Evolutionary conservation across 2,888 invertebrate species (phyloP), one percentile per base, ranked within the genome.

Genomic region (Keiferia lycopersicella): DNA sequence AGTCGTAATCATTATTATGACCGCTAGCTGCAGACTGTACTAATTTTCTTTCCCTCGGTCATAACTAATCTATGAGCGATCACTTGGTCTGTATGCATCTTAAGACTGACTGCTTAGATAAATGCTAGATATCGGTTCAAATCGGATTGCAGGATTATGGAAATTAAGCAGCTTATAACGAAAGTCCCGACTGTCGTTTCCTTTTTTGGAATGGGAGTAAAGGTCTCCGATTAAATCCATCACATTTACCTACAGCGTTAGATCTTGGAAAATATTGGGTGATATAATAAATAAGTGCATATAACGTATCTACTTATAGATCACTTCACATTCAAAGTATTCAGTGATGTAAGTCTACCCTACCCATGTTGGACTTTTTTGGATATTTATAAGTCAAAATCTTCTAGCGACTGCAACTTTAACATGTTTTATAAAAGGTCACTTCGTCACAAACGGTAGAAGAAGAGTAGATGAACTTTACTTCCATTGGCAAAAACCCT

Each of bases 91-190:
- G 51, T 51, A 51, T 22, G 11, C 11, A 11, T 12, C 20, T 12
- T 12, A 12, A 51, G 22, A 51, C 51, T 20, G 51, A 12, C 26
- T 16, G 30, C 48, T 22, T 26, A 61, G 61, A 61, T 61, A 61
- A 61, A 61, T n/a, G 61, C 61, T 61, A 45, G 60, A 60, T 34
- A 34, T 60, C 45, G 11, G 26, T 50, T 50, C 8, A n/a, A 61
- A 61, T 61, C 61, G 26, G 61, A 48, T 61, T 61, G 61, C 30
- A 8, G 61, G 45, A 61, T 61, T 61, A 61, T 61, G 34, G 48
- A 61, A 61, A 61, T 61, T 61, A 61, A 61, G 61, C 61, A 48
- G 61, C 61, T 61, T 61, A 61, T 48, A 26, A 30, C 59, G 59
- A 45, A 34, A 39, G 60, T 16, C 22, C 41, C 22, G 41, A 26